These are phyloP conservation scores for Ctena decussata DNA, from an alignment of 2,888 invertebrate genomes.

Conservation along the genomic window DNA sequence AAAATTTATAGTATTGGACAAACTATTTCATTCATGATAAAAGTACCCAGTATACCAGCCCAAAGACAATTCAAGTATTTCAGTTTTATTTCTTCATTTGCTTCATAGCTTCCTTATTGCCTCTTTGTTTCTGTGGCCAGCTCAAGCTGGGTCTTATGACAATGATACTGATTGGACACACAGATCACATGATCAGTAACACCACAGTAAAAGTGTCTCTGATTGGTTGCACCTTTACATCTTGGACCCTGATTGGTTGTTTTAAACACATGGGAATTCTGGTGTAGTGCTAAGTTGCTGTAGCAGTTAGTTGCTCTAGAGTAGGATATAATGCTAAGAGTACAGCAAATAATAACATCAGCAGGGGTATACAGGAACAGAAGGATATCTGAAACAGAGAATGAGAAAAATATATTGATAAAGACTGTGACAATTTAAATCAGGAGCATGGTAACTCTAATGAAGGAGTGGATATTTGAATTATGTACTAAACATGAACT, in stretches of 20 bases:
- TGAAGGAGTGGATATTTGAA: too few relatives aligned
- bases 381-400: conserved; percentile 85
- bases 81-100: too few relatives aligned
- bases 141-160: not conserved
- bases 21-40: too few relatives aligned
- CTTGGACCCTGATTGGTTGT: conserved; percentile 5
- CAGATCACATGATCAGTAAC: not conserved
- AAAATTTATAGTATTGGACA: too few relatives aligned
- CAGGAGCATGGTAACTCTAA: too few relatives aligned
- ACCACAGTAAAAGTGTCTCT: not conserved
- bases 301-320: conserved; percentile 85
- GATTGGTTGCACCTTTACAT: not conserved
- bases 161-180: not conserved
- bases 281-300: conserved; percentile 68
- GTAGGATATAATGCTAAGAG: conserved; percentile 86
- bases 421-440: too few relatives aligned
- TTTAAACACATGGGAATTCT: not conserved
- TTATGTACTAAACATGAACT: too few relatives aligned
- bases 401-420: too few relatives aligned
- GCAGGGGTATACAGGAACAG: conserved; percentile 86
- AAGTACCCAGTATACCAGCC: too few relatives aligned
- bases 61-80: too few relatives aligned
- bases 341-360: conserved; percentile 87
- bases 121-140: not conserved
- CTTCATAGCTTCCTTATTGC: not conserved